Conservation (phyloP, 2,888 invertebrate genomes). For the Sinopyrophorus schimmeli region DNA sequence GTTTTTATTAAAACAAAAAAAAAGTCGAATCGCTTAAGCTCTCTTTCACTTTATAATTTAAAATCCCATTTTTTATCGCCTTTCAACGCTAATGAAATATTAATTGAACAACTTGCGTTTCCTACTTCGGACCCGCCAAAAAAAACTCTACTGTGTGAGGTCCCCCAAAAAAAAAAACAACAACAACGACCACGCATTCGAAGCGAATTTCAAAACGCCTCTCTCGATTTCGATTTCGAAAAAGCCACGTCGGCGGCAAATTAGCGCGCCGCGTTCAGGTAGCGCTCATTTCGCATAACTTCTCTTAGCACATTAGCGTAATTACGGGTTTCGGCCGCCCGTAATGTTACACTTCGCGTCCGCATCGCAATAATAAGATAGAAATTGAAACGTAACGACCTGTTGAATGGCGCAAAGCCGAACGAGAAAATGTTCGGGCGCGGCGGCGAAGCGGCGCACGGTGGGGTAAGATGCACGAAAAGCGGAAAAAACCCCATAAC, state of each 20-base stretch:
- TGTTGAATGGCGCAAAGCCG: conserved; percentile 38
- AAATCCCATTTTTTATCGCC: neutral
- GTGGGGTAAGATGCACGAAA: no score
- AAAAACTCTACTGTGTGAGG: neutral
- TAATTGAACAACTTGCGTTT: neutral
- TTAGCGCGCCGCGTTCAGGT: conserved; percentile 30
- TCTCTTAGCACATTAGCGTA: conserved; percentile 31
- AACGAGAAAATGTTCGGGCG: no score
- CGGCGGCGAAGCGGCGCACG: no score
- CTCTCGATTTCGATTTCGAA: no score
- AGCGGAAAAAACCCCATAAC: no score
- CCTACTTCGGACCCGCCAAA: neutral
- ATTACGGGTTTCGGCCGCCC: conserved; percentile 28
- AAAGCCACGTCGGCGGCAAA: no score
- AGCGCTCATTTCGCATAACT: conserved; percentile 30
- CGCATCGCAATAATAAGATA: conserved; percentile 36
- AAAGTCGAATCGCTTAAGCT: no score
- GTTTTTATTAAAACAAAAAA: no score
- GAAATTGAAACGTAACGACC: conserved; percentile 41
- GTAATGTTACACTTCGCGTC: conserved; percentile 31
- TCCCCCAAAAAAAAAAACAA: conserved; percentile 1
- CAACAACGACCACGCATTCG: no score
- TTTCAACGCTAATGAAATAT: neutral
- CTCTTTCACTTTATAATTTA: neutral
- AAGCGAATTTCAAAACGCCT: no score